Evolutionary conservation across 2,797 vertebrate genomes (phyloP), one percentile per base, ranked within the genome.

Genomic region (Gymnoscopelus braueri): DNA sequence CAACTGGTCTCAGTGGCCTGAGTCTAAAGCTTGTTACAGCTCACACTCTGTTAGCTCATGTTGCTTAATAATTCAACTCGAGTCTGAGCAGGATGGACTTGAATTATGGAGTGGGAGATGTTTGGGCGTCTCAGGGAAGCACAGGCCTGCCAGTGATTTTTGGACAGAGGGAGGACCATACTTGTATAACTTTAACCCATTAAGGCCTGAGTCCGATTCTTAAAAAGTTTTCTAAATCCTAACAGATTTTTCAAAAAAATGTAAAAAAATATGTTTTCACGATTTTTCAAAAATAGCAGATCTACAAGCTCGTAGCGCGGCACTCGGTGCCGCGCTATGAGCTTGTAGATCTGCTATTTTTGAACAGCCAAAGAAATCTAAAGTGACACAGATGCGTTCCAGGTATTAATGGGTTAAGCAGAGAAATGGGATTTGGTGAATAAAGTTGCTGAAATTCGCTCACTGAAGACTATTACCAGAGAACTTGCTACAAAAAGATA

Each of bases 51-150:
- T 80, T 63, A 79, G 81, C 79, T 84, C 63, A 69, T 64, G 60
- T 78, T 78, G 73, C 83, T 91, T 84, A 90, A 91, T 89, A 89
- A 92, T 90, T 91, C 77, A 92, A 85, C 83, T 1, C 56, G 65
- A 39, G 86, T 81, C 83, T 80, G 82, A 86, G 87, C 78, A 78
- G 83, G 78, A 82, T 82, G 74, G 78, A 77, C 64, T 77, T 89
- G 78, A 90, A 89, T 92, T 86, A 92, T 90, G 73, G 70, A 89
- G 62, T 64, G 69, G 66, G 71, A 82, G 67, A 84, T 68, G 80
- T 85, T 87, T 76, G 60, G 78, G 77, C 78, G 81, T 69, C 86
- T 78, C 75, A 71, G 78, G 64, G 74, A 80, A 79, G 85, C 81
- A 44, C 39, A 80, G 70, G 62, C 80, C 64, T 52, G 76, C 39